Percentiles rank a stretch among this genome's conserved stretches.
Evolutionary conservation across 2,797 vertebrate genomes (phyloP).

Genomic region (Mus caroli): DNA sequence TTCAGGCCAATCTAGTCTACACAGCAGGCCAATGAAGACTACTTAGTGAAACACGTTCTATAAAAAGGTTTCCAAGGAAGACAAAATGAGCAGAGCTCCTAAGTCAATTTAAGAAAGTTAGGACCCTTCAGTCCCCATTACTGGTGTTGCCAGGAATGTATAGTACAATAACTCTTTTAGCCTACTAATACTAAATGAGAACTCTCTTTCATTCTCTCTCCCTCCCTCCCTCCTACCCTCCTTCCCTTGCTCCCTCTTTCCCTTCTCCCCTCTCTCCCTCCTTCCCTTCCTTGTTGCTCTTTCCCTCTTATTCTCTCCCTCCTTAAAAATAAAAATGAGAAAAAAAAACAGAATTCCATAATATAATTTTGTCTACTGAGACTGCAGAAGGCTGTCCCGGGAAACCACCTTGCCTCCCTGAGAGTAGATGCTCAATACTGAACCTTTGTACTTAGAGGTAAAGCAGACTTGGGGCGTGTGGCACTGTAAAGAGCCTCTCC

Average conservation of each 20-base stretch:
- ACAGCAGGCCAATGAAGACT: neutral
- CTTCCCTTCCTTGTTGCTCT: neutral
- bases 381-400: neutral
- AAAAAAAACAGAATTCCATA: neutral
- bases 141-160: fast-evolving
- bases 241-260: neutral
- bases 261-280: neutral
- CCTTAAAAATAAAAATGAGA: neutral
- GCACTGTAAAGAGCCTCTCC: neutral
- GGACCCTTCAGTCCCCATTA: neutral
- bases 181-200: neutral
- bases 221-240: neutral
- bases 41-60: neutral
- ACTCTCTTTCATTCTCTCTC: neutral
- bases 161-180: neutral
- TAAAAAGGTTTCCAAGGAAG: neutral
- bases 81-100: neutral
- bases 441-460: neutral
- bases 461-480: neutral
- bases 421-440: neutral
- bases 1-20: neutral
- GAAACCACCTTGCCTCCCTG: neutral
- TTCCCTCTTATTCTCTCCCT: neutral
- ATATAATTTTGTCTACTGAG: neutral
- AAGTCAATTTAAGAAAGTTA: no score